Evolutionary conservation across 2,113 vertebrate species (phyloP), one percentile per base, ranked within the genome.

Genomic region (Lathamus discolor): DNA sequence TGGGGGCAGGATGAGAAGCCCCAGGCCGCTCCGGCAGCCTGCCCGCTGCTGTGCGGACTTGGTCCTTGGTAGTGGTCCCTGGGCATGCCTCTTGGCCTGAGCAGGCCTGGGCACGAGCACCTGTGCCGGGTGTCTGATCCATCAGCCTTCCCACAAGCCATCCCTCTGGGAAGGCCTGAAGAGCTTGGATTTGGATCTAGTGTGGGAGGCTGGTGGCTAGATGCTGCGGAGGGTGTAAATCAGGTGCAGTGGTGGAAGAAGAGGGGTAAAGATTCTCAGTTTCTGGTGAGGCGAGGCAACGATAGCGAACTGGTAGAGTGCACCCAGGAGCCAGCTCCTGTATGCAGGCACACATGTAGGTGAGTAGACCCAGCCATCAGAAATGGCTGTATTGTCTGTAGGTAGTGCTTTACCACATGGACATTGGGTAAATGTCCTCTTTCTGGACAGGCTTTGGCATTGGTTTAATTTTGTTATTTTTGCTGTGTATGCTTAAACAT

Each of bases 261-360:
- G 46, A 29, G 23, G 24, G 22, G 33, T 39, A 8, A 20, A 17
- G 44, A 9, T 27, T 1, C 14, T 2, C 10, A 1, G 57, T 5
- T 44, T 67, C 15, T 61, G 85, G 35, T 27, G 62, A 39, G 76
- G 80, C 1, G 14, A n/a, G 86, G 67, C 68, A 14, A 3, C 1
- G 67, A 3, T 2, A 19, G 43, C 24, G 4, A 24, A 6, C 6
- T 11, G 24, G 2, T 2, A 13, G 69, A 33, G n/a, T 25, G 2
- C 27, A 3, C 6, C 16, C 41, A 3, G 18, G 54, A 41, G 18
- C 11, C n/a, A 11, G 33, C 20, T 15, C 20, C 29, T 7, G 10
- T 2, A 0, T 6, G 69, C 29, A 39, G 41, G 13, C 1, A 1
- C 23, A 24, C 22, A 1, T 0, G 0, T 3, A 8, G n/a, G 64